Conservation (phyloP, 1,140 invertebrate genomes). For the Lepeophtheirus salmonis region DNA sequence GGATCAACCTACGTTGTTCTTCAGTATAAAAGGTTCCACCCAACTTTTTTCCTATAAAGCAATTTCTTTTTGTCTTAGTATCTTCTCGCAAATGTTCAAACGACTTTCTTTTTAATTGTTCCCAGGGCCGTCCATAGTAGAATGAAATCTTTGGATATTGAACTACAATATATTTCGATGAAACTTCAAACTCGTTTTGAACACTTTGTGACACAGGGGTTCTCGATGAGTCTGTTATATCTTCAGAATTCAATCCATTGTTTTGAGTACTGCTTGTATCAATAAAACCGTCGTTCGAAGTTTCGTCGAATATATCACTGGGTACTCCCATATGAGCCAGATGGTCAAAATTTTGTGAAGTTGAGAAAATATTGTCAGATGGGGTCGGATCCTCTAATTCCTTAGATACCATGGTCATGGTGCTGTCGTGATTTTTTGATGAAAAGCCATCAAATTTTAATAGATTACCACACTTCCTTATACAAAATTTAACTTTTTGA, state of each 20-base stretch:
- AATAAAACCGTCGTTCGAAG: not conserved
- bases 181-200: not conserved
- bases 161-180: not conserved
- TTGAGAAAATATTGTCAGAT: not conserved
- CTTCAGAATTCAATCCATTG: not conserved
- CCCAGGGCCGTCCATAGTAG: not conserved
- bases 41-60: not conserved
- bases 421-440: not conserved
- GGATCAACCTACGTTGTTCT: not conserved
- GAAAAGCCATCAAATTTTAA: not conserved
- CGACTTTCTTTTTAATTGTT: not conserved
- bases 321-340: not conserved
- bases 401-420: not conserved
- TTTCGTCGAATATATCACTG: not conserved
- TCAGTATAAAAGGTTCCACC: not conserved
- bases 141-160: not conserved
- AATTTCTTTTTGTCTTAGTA: not conserved
- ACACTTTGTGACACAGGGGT: not conserved
- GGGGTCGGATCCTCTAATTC: not conserved
- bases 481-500: not conserved
- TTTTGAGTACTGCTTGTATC: not conserved
- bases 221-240: not conserved
- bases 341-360: not conserved
- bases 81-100: not conserved
- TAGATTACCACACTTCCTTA: not conserved